A percentile compares a stretch with the other conserved stretches of the same genome.
These are phyloP conservation scores for Emydoidea blandingii DNA, from an alignment of 2,797 vertebrate genomes.

Conservation along the genomic window DNA sequence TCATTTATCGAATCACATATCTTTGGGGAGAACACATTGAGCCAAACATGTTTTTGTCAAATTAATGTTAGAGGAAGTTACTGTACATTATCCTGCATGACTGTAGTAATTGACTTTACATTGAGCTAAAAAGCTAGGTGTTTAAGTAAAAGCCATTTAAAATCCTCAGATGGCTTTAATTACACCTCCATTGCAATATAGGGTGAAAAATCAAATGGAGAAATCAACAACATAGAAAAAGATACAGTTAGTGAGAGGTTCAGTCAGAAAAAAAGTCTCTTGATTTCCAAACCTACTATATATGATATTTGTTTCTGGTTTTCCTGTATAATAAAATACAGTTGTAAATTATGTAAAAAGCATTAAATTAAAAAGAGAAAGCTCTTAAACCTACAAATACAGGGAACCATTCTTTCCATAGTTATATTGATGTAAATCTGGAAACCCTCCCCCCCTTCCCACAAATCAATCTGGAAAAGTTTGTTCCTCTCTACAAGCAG, in stretches of 20 bases:
- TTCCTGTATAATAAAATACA: not conserved
- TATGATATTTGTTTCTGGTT: not conserved
- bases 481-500: conserved; percentile 39
- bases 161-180: conserved; percentile 59
- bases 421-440: not conserved
- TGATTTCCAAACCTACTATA: not conserved
- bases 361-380: not conserved
- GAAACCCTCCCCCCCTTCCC: not conserved
- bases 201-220: conserved; percentile 35
- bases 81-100: not conserved
- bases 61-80: conserved; percentile 2
- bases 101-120: conserved; percentile 33
- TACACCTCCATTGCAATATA: not conserved
- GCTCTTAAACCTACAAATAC: not conserved
- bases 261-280: not conserved
- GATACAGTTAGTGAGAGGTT: not conserved
- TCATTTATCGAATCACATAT: not conserved
- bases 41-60: not conserved
- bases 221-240: conserved; percentile 31
- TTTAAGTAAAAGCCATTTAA: conserved; percentile 9
- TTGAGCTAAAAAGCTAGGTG: conserved; percentile 31
- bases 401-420: not conserved
- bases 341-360: not conserved
- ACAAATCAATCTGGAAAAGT: conserved; percentile 23
- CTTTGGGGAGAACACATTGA: not conserved